phyloP scores from a whole-genome alignment of 2,797 vertebrate genomes.

The Delichon dasypus region DNA sequence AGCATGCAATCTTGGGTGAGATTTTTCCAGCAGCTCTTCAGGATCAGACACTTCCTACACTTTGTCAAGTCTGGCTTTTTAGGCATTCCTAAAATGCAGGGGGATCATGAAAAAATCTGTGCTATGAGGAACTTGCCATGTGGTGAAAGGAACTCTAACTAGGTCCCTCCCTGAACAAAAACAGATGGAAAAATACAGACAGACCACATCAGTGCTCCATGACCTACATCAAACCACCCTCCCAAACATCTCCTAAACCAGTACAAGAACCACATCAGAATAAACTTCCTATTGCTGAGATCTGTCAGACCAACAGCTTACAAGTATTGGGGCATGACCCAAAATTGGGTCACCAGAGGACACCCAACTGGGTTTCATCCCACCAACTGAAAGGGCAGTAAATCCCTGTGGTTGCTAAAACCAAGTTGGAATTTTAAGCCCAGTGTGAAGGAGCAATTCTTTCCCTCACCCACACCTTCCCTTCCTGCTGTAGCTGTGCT shows the following conservation, averaged over 20 bases:
- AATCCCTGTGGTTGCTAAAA: slow-evolving; percentile 51
- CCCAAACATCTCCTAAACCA: slow-evolving; percentile 73
- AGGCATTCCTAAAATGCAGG: slow-evolving; percentile 55
- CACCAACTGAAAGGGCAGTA: slow-evolving; percentile 50
- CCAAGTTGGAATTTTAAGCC: slow-evolving; percentile 54
- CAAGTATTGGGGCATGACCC: slow-evolving; percentile 49
- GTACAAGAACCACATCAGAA: slow-evolving; percentile 72
- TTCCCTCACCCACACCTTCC: slow-evolving; percentile 4
- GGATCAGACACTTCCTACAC: slow-evolving; percentile 48
- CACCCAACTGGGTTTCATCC: slow-evolving; percentile 47
- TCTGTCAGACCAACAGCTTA: slow-evolving; percentile 58
- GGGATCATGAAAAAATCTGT: slow-evolving; percentile 51
- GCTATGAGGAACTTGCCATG: slow-evolving; percentile 64
- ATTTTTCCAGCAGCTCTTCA: slow-evolving; percentile 30
- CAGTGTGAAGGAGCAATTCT: slow-evolving; percentile 21
- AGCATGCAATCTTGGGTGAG: neutral
- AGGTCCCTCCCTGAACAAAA: slow-evolving; percentile 78
- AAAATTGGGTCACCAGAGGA: slow-evolving; percentile 62
- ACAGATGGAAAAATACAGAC: slow-evolving; percentile 77
- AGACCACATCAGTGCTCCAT: slow-evolving; percentile 75
- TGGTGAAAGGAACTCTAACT: slow-evolving; percentile 70
- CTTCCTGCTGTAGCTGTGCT: neutral
- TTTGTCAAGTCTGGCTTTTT: slow-evolving; percentile 46
- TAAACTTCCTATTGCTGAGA: slow-evolving; percentile 76
- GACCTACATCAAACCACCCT: slow-evolving; percentile 72